Percentiles rank a stretch among this genome's conserved stretches.
Evolutionary conservation across 2,113 vertebrate species (phyloP).

Genomic region (Indicator maculatus): DNA sequence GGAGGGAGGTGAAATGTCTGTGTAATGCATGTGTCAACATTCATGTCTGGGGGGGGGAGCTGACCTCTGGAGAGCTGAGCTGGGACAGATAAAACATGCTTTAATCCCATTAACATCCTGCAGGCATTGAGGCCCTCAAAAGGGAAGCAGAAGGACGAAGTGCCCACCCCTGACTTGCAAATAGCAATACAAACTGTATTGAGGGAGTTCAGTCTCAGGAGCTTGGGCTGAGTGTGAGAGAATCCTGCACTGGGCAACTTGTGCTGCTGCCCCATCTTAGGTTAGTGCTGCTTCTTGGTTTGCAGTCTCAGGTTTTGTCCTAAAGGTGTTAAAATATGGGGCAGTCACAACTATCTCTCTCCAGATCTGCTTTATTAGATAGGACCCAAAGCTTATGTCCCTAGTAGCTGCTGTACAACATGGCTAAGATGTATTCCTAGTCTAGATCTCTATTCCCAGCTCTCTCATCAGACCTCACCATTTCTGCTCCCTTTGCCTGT

Average conservation of each 20-base stretch:
- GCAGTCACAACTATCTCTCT: fast-evolving
- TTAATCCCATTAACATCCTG: slow-evolving; percentile 28
- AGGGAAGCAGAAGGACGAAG: neutral
- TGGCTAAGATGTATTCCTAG: neutral
- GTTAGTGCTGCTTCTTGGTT: neutral
- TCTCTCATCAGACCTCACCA: neutral
- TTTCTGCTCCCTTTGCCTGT: neutral
- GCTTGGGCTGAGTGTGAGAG: neutral
- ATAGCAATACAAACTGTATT: neutral
- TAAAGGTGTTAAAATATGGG: neutral
- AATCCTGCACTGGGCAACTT: neutral
- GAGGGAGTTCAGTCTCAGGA: neutral
- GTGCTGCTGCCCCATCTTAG: neutral
- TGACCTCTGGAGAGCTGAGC: neutral
- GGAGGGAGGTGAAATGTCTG: neutral
- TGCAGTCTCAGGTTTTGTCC: neutral
- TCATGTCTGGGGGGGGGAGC: neutral
- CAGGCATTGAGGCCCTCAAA: neutral
- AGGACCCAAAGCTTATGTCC: neutral
- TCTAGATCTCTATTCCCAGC: neutral
- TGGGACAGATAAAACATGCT: slow-evolving; percentile 11
- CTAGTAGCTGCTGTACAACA: neutral
- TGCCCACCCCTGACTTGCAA: neutral
- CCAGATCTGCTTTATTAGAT: neutral
- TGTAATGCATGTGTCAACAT: neutral